These are phyloP conservation scores for Rhaphigaster nebulosa DNA, from an alignment of 2,888 invertebrate species.

Conservation along the genomic window DNA sequence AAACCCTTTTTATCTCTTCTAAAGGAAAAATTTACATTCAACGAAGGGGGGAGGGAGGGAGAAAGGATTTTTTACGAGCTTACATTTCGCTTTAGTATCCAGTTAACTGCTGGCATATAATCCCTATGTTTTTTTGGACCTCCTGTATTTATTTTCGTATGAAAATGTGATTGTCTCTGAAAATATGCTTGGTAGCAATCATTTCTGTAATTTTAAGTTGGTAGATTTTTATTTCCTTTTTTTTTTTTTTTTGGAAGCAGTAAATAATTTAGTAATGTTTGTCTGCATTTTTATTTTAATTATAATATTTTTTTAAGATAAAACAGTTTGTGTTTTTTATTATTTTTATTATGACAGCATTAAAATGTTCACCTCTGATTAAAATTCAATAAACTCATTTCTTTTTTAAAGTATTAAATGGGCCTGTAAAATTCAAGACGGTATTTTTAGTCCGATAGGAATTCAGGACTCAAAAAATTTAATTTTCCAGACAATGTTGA, in stretches of 20 bases:
- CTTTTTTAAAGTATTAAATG: too few species aligned
- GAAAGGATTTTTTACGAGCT: background rate
- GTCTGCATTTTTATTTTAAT: too few species aligned
- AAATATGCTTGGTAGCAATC: background rate
- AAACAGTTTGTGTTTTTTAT: too few species aligned
- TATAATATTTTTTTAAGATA: too few species aligned
- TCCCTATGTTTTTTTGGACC: background rate
- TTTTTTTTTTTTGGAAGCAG: background rate
- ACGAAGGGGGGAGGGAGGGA: background rate
- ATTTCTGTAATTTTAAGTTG: background rate
- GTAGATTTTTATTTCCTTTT: background rate
- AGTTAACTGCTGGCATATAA: background rate
- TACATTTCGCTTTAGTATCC: background rate
- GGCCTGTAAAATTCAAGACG: too few species aligned
- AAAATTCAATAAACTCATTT: too few species aligned
- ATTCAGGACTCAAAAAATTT: too few species aligned
- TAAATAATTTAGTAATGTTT: background rate
- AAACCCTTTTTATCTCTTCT: background rate
- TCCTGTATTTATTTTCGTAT: background rate
- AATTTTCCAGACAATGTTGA: too few species aligned
- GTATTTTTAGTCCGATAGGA: too few species aligned
- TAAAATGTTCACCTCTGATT: too few species aligned
- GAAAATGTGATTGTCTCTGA: conserved; percentile 12
- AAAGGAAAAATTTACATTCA: conserved; percentile 3
- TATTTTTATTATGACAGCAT: too few species aligned